Conservation (phyloP, 2,888 invertebrate species). For the Glaucopsyche alexis region DNA sequence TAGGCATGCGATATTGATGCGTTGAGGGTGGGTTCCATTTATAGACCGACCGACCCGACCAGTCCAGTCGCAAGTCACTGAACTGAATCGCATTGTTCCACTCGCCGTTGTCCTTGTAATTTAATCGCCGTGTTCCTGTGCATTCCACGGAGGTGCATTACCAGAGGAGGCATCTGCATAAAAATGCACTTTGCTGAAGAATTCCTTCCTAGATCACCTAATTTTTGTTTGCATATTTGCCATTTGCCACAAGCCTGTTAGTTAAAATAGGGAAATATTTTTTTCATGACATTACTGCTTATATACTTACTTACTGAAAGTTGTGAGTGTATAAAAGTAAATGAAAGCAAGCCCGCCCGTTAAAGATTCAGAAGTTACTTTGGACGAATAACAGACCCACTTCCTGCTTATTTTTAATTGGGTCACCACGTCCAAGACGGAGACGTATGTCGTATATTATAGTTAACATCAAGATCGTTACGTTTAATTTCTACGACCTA, state of each 20-base stretch:
- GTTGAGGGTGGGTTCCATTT: slow-evolving; percentile 26
- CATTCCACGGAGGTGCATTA: slow-evolving; percentile 2
- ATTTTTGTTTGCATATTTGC: not conserved
- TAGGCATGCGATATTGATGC: slow-evolving; percentile 13
- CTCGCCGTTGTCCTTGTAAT: slow-evolving; percentile 17
- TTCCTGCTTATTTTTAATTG: slow-evolving; percentile 6
- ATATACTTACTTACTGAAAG: not conserved
- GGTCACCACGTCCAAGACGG: not conserved
- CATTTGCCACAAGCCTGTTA: not conserved
- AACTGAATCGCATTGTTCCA: slow-evolving; percentile 20
- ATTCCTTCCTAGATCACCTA: not conserved
- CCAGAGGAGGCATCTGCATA: not conserved
- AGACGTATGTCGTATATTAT: not conserved
- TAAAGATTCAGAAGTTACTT: not conserved
- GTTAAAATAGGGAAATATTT: too few species aligned
- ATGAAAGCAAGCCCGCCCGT: not conserved
- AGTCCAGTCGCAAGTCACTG: slow-evolving; percentile 25
- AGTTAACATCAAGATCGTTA: not conserved
- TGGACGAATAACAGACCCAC: not conserved
- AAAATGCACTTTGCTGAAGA: not conserved
- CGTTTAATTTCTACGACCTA: slow-evolving; percentile 13
- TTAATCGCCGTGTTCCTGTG: slow-evolving; percentile 16
- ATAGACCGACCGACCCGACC: slow-evolving; percentile 22
- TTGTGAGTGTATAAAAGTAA: not conserved
- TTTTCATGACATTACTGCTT: not conserved